Base-by-base conservation (phyloP, 2,888 invertebrate genomes). In the Aelia acuminata region DNA sequence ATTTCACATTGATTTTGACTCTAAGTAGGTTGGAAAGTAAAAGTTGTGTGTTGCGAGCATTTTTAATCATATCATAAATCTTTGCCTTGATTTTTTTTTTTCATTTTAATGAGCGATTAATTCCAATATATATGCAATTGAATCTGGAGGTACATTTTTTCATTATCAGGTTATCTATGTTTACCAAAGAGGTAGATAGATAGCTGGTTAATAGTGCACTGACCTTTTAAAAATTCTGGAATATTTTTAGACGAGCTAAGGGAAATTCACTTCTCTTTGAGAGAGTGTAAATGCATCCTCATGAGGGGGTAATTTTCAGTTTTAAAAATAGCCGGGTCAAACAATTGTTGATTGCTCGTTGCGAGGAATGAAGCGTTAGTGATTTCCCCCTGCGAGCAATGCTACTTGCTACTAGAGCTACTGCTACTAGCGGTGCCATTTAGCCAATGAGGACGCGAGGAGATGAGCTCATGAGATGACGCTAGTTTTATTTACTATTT, bases 401-500 rank as follows among this genome's bases (percentile, higher is more conserved):
- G 63, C 4, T 20, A 5, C 5, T 1, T 0, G 18, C 15, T 13
- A 31, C 57, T 11, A 43, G 7, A 5, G 11, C 3, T 0, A 31
- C 15, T 13, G 63, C 57, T 11, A 43, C 43, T 10, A 43, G 43
- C 43, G 3, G 31, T 7, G 18, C 63, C 20, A 70, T 11, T 70
- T 70, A 70, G 35, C 63, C 31, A 70, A 70, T 70, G 5, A 70
- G 63, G 63, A 70, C 63, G 63, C 63, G 31, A 35, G 5, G 1
- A 20, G 18, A 70, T 70, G 63, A 70, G 31, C 63, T 70, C 63
- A 70, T 70, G 31, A 70, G 15, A 70, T 70, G 63, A 70, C 63
- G 63, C 63, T 70, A 70, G 63, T 70, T 70, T 70, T 70, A 70
- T 70, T 70, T 70, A 70, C 63, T 70, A 70, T 70, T 70, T 70